A percentile compares a stretch with the other conserved stretches of the same genome.
Evolutionary conservation across 2,113 vertebrate genomes (phyloP).

Genomic region (Solea solea): DNA sequence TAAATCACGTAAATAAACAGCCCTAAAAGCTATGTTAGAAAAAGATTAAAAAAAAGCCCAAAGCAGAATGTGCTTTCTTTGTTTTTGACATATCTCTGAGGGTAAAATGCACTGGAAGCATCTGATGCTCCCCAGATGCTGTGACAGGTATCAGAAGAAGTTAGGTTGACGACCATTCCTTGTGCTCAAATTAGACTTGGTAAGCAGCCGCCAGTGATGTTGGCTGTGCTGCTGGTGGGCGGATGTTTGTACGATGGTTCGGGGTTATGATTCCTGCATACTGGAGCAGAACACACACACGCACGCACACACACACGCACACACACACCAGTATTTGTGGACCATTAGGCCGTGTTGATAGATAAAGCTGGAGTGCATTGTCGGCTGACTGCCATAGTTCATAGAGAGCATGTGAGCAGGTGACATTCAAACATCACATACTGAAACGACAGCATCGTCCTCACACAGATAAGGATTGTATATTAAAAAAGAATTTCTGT

Average conservation of each 20-base stretch:
- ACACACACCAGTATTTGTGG: background rate
- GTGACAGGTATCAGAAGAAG: constrained; percentile 43
- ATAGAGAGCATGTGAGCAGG: constrained; percentile 16
- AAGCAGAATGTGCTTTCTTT: constrained; percentile 10
- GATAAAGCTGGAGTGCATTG: constrained; percentile 41
- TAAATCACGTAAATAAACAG: background rate
- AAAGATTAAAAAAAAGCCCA: background rate
- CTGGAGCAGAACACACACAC: constrained; percentile 2
- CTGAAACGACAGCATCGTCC: background rate
- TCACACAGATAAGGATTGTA: background rate
- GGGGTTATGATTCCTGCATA: constrained; percentile 1
- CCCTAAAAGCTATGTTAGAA: background rate
- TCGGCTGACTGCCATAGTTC: constrained; percentile 37
- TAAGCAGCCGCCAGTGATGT: constrained; percentile 38
- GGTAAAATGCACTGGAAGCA: constrained; percentile 11
- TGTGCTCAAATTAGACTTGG: constrained; percentile 47
- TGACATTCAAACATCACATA: constrained; percentile 29
- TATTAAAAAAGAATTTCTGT: no score
- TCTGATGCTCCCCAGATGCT: constrained; percentile 30
- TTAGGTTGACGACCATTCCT: constrained; percentile 55
- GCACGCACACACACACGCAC: background rate
- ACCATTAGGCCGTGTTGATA: constrained; percentile 38
- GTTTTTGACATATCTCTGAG: constrained; percentile 23
- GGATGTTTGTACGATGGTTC: background rate
- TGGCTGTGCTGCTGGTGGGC: constrained; percentile 22